A percentile compares a stretch with the other conserved stretches of the same genome.
phyloP scores from a whole-genome alignment of 2,797 vertebrate genomes.

The Rhynchonycteris naso region DNA sequence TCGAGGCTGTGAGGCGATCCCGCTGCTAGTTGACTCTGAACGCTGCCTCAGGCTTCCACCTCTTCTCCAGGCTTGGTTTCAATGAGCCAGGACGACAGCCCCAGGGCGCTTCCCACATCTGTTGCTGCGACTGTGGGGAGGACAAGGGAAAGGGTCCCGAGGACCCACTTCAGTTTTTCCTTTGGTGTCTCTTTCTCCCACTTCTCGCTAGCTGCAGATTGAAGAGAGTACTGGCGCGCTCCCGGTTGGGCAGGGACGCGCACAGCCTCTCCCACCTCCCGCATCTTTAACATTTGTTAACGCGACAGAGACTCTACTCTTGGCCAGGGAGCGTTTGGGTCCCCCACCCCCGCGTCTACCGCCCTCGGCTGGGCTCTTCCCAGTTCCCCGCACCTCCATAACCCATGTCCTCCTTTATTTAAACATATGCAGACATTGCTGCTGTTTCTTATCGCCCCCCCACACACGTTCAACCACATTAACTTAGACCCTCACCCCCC shows the following conservation, averaged over 20 bases:
- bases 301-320: conserved; percentile 82
- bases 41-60: background rate
- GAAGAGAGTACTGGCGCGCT: conserved; percentile 84
- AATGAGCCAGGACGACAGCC: background rate
- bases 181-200: background rate
- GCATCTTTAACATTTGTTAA: conserved; percentile 83
- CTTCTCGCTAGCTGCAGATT: conserved; percentile 64
- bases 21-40: background rate
- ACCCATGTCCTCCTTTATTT: background rate
- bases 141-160: background rate
- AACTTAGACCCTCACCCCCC: background rate
- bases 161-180: conserved; percentile 46
- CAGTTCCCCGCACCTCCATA: background rate
- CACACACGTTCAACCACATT: background rate
- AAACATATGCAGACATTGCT: background rate
- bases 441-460: background rate
- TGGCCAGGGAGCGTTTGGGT: conserved; percentile 61
- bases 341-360: background rate
- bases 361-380: background rate
- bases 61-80: conserved; percentile 3
- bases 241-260: conserved; percentile 84
- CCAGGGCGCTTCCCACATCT: conserved; percentile 36
- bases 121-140: conserved; percentile 59
- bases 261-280: conserved; percentile 90
- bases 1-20: conserved; percentile 53